A percentile compares a stretch with the other conserved stretches of the same genome.
Conservation (phyloP, 2,888 invertebrate genomes). For the Dilophus febrilis region DNA sequence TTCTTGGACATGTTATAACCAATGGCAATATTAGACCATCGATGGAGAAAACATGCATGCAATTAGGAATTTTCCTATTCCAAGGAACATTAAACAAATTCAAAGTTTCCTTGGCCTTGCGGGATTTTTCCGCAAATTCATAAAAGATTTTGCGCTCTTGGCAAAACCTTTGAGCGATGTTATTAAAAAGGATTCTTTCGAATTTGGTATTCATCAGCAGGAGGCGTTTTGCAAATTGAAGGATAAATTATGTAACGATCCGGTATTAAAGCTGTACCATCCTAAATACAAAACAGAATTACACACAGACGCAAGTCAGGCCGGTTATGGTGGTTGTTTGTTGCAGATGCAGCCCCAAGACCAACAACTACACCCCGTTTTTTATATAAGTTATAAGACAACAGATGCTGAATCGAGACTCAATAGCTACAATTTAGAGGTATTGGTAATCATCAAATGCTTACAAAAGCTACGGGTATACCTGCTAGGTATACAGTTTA, state of each 20-base stretch:
- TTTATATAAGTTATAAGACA: neutral
- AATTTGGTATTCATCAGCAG: neutral
- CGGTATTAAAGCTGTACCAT: neutral
- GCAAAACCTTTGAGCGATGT: neutral
- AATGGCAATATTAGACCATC: neutral
- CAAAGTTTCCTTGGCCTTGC: neutral
- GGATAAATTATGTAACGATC: neutral
- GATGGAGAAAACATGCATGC: neutral
- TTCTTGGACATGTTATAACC: neutral
- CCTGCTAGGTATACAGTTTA: slow-evolving; percentile 13
- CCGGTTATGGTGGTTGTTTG: neutral
- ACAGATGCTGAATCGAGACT: neutral
- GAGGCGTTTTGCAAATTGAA: neutral
- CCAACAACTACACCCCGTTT: neutral
- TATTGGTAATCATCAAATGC: slow-evolving; percentile 8
- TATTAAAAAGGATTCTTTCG: neutral
- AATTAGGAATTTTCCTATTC: neutral
- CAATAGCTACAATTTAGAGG: neutral
- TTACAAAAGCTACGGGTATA: slow-evolving; percentile 15
- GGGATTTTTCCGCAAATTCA: neutral
- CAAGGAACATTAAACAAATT: neutral
- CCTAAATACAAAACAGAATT: neutral
- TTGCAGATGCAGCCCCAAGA: neutral
- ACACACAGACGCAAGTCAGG: neutral
- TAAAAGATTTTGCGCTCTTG: neutral